These are phyloP conservation scores for Meloidogyne exigua DNA, from an alignment of 1,140 invertebrate genomes.

Conservation along the genomic window DNA sequence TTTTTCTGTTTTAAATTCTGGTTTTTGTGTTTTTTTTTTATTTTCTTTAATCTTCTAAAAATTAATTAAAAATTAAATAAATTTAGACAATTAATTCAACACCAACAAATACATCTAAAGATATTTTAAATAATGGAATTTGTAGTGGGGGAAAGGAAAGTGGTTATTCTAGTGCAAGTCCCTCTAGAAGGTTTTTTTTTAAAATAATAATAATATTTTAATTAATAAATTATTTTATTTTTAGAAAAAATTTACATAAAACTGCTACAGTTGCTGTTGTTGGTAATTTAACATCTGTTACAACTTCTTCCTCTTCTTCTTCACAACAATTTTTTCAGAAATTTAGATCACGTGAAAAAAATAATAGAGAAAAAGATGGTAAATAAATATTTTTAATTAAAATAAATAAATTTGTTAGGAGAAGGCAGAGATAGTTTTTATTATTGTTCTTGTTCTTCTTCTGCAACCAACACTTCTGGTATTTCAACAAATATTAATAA, in stretches of 20 bases:
- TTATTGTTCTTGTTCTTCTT: not conserved
- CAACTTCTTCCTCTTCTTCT: not conserved
- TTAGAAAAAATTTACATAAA: not conserved
- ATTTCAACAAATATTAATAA: not conserved
- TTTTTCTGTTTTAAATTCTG: too few relatives aligned
- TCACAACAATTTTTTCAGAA: not conserved
- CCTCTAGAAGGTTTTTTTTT: constrained; percentile 7
- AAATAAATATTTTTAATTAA: not conserved
- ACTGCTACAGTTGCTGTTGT: not conserved
- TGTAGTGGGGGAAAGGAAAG: constrained; percentile 14
- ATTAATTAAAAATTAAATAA: too few relatives aligned
- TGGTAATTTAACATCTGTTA: not conserved
- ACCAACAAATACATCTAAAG: not conserved
- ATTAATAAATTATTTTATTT: not conserved
- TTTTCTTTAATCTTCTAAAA: too few relatives aligned
- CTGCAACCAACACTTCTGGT: not conserved
- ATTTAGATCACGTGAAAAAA: constrained; percentile 12
- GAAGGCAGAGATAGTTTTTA: not conserved
- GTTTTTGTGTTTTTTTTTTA: too few relatives aligned
- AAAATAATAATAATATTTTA: not conserved
- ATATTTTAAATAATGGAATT: constrained; percentile 8
- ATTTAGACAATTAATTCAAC: not conserved
- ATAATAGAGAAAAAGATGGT: not conserved
- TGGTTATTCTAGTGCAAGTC: constrained; percentile 17
- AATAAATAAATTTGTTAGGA: not conserved